phyloP scores from a whole-genome alignment of 2,113 vertebrate species.

The Hyla sarda region DNA sequence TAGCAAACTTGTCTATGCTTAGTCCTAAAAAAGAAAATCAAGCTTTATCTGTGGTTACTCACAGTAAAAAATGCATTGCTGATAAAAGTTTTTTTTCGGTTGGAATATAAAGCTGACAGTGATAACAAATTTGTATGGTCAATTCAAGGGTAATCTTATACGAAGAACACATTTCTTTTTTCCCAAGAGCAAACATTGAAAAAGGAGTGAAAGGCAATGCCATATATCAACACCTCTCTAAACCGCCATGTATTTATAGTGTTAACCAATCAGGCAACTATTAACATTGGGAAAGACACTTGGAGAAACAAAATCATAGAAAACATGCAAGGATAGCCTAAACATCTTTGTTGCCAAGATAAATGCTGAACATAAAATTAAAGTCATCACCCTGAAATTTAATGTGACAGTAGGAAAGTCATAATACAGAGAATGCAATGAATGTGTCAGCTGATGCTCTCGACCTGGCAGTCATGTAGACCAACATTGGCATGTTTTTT shows the following conservation, averaged over 20 bases:
- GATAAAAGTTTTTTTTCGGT: too few species aligned
- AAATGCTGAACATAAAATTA: constrained; percentile 14
- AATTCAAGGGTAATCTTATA: background rate
- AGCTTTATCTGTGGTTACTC: too few species aligned
- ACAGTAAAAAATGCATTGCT: too few species aligned
- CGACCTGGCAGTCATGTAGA: constrained; percentile 30
- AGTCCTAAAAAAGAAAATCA: too few species aligned
- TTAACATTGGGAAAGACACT: background rate
- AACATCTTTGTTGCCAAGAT: background rate
- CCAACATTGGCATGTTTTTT: constrained; percentile 42
- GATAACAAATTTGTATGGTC: background rate
- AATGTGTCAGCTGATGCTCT: constrained; percentile 53
- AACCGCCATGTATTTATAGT: background rate
- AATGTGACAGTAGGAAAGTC: background rate
- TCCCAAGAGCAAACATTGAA: background rate
- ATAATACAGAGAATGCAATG: constrained; percentile 12
- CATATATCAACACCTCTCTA: background rate
- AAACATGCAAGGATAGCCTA: background rate
- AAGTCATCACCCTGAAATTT: constrained; percentile 4
- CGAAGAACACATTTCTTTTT: background rate
- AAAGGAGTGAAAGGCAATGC: background rate
- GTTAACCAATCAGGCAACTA: background rate
- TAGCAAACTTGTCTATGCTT: too few species aligned
- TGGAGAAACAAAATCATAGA: background rate
- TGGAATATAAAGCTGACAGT: background rate